These are phyloP conservation scores for Volucella inflata DNA, from an alignment of 2,888 invertebrate genomes.

Conservation along the genomic window DNA sequence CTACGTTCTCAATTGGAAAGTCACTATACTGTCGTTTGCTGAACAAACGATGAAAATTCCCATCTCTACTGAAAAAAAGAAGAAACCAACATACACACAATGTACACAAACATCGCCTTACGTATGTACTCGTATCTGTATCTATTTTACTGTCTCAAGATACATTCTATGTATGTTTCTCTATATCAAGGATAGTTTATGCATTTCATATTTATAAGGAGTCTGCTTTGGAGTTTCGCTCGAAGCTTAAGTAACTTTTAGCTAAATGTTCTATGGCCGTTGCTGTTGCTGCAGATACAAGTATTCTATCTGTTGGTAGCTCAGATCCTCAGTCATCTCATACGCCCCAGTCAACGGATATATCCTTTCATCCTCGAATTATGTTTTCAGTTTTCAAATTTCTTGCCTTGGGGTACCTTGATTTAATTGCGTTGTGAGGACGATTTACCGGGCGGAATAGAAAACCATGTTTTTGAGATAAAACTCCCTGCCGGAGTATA, in stretches of 20 bases:
- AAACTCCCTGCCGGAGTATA: constrained; percentile 1
- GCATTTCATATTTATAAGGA: constrained; percentile 69
- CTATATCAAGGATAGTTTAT: constrained; percentile 64
- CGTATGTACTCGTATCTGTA: background rate
- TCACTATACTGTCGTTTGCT: constrained; percentile 34
- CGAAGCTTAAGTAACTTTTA: constrained; percentile 56
- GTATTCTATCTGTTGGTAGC: constrained; percentile 6
- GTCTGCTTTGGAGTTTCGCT: constrained; percentile 57
- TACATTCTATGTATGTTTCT: constrained; percentile 59
- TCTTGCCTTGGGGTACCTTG: constrained; percentile 71
- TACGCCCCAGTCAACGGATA: constrained; percentile 15
- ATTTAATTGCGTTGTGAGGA: constrained; percentile 72
- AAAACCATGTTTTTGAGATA: constrained; percentile 33
- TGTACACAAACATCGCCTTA: too few species aligned
- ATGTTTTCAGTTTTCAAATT: constrained; percentile 73
- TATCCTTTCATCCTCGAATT: constrained; percentile 71
- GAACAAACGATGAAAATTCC: constrained; percentile 27
- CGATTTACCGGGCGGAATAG: constrained; percentile 43
- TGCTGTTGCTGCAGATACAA: constrained; percentile 37
- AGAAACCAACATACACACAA: constrained; percentile 10
- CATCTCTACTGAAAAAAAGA: background rate
- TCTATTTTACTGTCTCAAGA: constrained; percentile 1
- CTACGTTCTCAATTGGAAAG: constrained; percentile 62
- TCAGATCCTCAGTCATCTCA: constrained; percentile 11
- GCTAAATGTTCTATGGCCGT: constrained; percentile 45